These are phyloP conservation scores for Sitta europaea DNA, from an alignment of 2,113 vertebrate genomes.

Conservation along the genomic window DNA sequence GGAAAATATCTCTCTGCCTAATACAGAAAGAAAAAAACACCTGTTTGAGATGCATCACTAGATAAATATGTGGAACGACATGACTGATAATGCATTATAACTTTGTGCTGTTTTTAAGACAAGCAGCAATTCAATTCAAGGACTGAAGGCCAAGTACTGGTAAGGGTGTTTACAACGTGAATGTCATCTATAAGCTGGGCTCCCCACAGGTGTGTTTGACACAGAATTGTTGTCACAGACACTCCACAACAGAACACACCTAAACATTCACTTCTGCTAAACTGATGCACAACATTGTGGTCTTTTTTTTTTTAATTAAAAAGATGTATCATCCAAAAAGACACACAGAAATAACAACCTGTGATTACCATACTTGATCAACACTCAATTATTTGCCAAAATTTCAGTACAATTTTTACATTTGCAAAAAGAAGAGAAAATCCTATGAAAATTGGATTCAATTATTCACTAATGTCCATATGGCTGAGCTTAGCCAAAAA, in stretches of 20 bases:
- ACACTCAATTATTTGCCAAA: neutral
- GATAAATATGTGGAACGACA: conserved; percentile 29
- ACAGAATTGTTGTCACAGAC: neutral
- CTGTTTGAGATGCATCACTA: neutral
- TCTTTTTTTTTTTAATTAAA: neutral
- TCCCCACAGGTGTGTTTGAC: neutral
- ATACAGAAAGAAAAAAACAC: neutral
- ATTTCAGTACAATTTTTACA: neutral
- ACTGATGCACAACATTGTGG: neutral
- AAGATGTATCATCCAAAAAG: neutral
- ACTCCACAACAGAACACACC: neutral
- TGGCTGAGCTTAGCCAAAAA: neutral
- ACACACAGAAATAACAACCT: neutral
- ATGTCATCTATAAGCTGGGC: neutral
- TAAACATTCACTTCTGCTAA: neutral
- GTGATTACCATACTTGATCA: neutral
- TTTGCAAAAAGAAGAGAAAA: neutral
- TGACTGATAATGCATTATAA: conserved; percentile 26
- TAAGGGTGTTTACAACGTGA: neutral
- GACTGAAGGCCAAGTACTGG: neutral
- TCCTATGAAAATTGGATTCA: neutral
- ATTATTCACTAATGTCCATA: neutral
- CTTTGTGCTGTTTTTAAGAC: neutral
- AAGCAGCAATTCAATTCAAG: conserved; percentile 29
- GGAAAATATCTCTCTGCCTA: neutral